A percentile compares a stretch with the other conserved stretches of the same genome.
Conservation (phyloP, 1,140 invertebrate species). For the Pachyrhynchus sulphureomaculatus region DNA sequence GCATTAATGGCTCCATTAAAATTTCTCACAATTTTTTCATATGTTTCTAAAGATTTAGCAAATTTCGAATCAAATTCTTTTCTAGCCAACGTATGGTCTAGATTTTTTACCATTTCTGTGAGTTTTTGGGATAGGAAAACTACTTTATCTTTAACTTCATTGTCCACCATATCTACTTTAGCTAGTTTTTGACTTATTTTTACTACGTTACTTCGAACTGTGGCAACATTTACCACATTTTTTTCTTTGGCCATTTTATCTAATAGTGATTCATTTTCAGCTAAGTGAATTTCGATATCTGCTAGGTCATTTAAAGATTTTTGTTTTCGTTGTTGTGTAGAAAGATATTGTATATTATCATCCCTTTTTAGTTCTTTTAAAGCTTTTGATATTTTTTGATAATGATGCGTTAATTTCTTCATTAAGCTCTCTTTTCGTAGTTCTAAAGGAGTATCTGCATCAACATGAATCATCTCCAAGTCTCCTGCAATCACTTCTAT, state of each 20-base stretch:
- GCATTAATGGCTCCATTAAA: conserved; percentile 9
- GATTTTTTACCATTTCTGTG: conserved; percentile 9
- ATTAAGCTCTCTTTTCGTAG: conserved; percentile 26
- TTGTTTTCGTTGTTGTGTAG: conserved; percentile 21
- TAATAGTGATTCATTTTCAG: conserved; percentile 25
- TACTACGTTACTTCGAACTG: conserved; percentile 16
- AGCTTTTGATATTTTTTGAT: conserved; percentile 29
- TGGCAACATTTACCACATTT: background rate
- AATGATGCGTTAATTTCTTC: conserved; percentile 7
- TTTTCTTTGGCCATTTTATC: conserved; percentile 12
- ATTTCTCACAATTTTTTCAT: conserved; percentile 14
- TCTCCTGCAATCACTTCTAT: conserved; percentile 29
- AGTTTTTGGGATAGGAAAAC: conserved; percentile 17
- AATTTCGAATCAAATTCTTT: conserved; percentile 25
- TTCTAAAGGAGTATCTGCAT: conserved; percentile 19
- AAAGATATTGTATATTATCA: conserved; percentile 11
- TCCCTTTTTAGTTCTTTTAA: conserved; percentile 22
- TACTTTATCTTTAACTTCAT: conserved; percentile 21
- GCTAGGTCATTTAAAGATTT: conserved; percentile 25
- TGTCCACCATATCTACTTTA: conserved; percentile 22
- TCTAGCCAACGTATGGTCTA: conserved; percentile 20
- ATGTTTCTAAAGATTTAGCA: background rate
- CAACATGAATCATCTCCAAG: conserved; percentile 31
- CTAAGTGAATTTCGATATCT: conserved; percentile 25
- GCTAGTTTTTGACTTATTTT: conserved; percentile 17